Evolutionary conservation across 2,888 invertebrate species (phyloP).

Genomic region (Anoplius nigerrimus): DNA sequence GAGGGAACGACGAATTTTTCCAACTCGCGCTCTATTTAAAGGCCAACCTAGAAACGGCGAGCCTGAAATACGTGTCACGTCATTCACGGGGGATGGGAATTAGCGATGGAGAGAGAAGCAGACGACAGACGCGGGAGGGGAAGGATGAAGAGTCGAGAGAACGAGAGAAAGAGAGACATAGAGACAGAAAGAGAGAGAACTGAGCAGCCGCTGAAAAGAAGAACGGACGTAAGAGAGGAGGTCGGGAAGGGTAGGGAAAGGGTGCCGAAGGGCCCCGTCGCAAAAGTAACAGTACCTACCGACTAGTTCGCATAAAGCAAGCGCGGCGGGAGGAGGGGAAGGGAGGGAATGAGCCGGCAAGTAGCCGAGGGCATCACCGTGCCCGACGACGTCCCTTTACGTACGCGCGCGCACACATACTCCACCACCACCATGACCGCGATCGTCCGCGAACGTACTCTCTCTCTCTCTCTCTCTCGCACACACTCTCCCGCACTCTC

Average conservation of each 20-base stretch:
- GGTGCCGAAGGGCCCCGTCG: constrained; percentile 68
- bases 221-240: constrained; percentile 1
- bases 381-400: constrained; percentile 10
- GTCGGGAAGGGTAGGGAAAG: constrained; percentile 42
- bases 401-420: neutral
- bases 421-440: constrained; percentile 2
- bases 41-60: too few relatives aligned
- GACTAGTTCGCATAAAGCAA: constrained; percentile 69
- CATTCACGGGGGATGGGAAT: too few relatives aligned
- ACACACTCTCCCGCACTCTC: neutral
- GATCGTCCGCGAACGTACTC: neutral
- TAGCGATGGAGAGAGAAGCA: neutral
- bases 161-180: too few relatives aligned
- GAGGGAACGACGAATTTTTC: too few relatives aligned
- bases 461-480: too few relatives aligned
- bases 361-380: constrained; percentile 16
- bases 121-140: too few relatives aligned
- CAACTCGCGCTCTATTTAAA: too few relatives aligned
- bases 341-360: constrained; percentile 32
- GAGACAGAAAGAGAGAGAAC: too few relatives aligned
- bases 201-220: too few relatives aligned
- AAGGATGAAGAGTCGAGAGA: too few relatives aligned
- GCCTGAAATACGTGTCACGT: too few relatives aligned
- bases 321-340: constrained; percentile 39
- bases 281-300: constrained; percentile 72